These are phyloP conservation scores for Alloscopus bannaensis DNA, from an alignment of 2,888 invertebrate species.

Conservation along the genomic window DNA sequence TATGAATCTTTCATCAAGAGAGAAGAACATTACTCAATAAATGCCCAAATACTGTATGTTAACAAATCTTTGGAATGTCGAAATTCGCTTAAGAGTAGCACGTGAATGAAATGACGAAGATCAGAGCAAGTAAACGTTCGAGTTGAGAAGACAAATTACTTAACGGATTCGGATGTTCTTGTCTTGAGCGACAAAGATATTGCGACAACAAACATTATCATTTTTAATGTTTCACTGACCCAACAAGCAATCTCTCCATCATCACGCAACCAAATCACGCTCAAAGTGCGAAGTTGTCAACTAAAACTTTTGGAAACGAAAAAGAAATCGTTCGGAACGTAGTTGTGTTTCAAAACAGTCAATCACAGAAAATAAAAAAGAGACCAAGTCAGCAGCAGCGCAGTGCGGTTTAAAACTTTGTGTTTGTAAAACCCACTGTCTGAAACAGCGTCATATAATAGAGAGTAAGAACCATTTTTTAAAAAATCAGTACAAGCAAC, in stretches of 20 bases:
- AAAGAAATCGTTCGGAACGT: constrained; percentile 36
- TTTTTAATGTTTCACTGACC: constrained; percentile 30
- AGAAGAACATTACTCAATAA: constrained; percentile 32
- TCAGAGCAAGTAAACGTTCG: not conserved
- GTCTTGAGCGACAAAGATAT: not conserved
- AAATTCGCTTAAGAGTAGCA: constrained; percentile 7
- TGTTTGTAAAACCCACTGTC: constrained; percentile 14
- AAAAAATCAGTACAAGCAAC: no score
- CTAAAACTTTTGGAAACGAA: constrained; percentile 19
- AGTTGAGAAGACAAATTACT: constrained; percentile 50
- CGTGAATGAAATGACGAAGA: not conserved
- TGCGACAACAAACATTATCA: no score
- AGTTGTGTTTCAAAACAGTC: constrained; percentile 32
- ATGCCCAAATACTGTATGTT: constrained; percentile 43
- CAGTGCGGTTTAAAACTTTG: constrained; percentile 14
- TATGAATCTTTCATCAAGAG: not conserved
- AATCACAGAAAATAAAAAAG: constrained; percentile 44
- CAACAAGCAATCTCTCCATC: constrained; percentile 62
- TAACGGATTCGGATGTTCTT: constrained; percentile 62
- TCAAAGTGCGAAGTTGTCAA: constrained; percentile 9
- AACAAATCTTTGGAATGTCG: constrained; percentile 22
- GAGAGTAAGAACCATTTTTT: no score
- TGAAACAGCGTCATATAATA: constrained; percentile 31
- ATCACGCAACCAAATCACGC: constrained; percentile 68
- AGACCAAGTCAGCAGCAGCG: constrained; percentile 20